phyloP scores from a whole-genome alignment of 2,797 vertebrate species.

The Ceryle rudis region DNA sequence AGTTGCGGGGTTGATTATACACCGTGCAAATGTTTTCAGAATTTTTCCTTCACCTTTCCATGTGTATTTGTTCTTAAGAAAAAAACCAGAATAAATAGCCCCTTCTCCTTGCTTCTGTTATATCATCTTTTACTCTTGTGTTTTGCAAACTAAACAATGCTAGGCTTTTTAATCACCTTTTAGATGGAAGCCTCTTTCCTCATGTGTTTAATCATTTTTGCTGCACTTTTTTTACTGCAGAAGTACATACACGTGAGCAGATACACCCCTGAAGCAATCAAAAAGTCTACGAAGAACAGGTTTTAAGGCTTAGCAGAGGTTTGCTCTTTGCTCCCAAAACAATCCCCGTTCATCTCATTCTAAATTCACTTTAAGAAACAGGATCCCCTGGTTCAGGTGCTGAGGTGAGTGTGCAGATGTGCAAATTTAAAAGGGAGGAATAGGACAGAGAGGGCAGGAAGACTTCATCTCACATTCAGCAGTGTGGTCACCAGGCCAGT shows the following conservation, averaged over 20 bases:
- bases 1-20: constrained; percentile 41
- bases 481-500: neutral
- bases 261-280: neutral
- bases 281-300: neutral
- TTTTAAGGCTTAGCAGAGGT: constrained; percentile 6
- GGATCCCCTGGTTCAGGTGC: neutral
- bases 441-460: neutral
- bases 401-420: neutral
- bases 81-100: constrained; percentile 42
- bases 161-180: constrained; percentile 56
- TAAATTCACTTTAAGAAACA: neutral
- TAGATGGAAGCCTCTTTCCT: constrained; percentile 35
- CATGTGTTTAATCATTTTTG: constrained; percentile 58
- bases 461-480: neutral
- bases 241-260: neutral
- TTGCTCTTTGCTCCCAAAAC: neutral
- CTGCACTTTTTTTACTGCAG: neutral
- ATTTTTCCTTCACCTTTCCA: constrained; percentile 41
- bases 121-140: constrained; percentile 47
- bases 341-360: neutral
- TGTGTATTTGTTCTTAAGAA: constrained; percentile 25
- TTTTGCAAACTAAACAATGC: constrained; percentile 51
- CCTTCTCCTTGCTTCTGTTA: constrained; percentile 15
- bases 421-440: neutral
- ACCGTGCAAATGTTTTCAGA: neutral